A percentile compares a stretch with the other conserved stretches of the same genome.
These are phyloP conservation scores for Leucozona laternaria DNA, from an alignment of 2,888 invertebrate species.

Conservation along the genomic window DNA sequence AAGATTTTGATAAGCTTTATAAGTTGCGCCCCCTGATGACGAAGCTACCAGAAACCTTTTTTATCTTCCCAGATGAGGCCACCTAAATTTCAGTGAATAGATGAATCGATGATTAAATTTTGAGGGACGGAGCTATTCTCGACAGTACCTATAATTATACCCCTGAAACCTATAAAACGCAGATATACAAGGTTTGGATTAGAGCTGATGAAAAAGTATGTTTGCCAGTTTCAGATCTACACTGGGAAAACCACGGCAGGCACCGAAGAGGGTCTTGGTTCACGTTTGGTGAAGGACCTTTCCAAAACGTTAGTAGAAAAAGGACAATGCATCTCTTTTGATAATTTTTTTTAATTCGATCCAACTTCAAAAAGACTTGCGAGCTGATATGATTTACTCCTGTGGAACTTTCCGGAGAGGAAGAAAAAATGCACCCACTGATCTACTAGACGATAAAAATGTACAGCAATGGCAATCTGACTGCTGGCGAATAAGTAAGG, in stretches of 20 bases:
- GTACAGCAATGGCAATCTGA: constrained; percentile 27
- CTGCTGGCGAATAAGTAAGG: constrained; percentile 26
- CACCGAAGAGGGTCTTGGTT: background rate
- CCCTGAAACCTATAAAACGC: constrained; percentile 70
- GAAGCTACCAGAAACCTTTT: constrained; percentile 13
- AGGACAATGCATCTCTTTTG: constrained; percentile 28
- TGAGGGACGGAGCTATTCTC: constrained; percentile 77
- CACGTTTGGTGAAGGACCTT: constrained; percentile 39
- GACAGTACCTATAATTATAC: no score
- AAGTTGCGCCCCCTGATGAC: constrained; percentile 6
- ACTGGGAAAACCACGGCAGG: no score
- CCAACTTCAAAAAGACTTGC: background rate
- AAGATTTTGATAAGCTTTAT: constrained; percentile 20
- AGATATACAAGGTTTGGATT: constrained; percentile 77
- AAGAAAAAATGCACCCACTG: constrained; percentile 38
- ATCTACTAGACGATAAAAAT: constrained; percentile 13
- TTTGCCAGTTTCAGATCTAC: no score
- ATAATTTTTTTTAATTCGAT: no score
- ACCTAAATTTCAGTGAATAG: constrained; percentile 62
- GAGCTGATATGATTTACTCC: constrained; percentile 34
- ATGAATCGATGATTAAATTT: constrained; percentile 78
- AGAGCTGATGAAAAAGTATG: no score
- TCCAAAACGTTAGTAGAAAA: constrained; percentile 21
- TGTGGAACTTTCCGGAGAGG: constrained; percentile 35
- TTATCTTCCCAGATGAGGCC: constrained; percentile 8